phyloP scores from a whole-genome alignment of 2,888 invertebrate species.

The Microdon myrmicae region DNA sequence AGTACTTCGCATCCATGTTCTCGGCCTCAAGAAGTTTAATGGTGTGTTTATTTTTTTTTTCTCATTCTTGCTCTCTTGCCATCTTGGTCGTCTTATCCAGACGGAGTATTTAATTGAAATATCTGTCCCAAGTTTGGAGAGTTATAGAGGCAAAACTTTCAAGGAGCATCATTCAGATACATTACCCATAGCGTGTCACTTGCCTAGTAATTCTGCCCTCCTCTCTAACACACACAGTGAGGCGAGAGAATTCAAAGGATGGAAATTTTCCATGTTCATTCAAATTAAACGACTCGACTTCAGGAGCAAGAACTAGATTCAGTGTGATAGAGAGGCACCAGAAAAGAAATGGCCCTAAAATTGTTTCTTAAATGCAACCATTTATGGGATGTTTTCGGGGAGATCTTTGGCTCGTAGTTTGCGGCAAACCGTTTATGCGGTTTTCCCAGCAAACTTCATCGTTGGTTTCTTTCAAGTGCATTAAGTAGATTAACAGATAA shows the following conservation, averaged over 20 bases:
- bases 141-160: constrained; percentile 42
- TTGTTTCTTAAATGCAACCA: constrained; percentile 29
- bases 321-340: constrained; percentile 1
- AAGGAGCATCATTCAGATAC: constrained; percentile 48
- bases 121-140: constrained; percentile 46
- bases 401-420: constrained; percentile 3
- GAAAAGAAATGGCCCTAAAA: neutral
- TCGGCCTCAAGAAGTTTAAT: too few species aligned
- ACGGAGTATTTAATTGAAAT: constrained; percentile 51
- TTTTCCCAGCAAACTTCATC: constrained; percentile 24
- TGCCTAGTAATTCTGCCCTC: too few species aligned
- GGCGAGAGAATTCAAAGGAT: neutral
- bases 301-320: neutral
- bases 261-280: neutral
- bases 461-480: constrained; percentile 37
- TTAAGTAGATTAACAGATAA: constrained; percentile 36
- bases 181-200: constrained; percentile 36
- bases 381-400: constrained; percentile 14
- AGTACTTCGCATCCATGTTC: constrained; percentile 13
- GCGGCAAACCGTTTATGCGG: constrained; percentile 12
- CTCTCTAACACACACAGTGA: constrained; percentile 1
- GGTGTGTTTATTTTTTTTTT: too few species aligned
- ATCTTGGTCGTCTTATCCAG: too few species aligned
- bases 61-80: too few species aligned
- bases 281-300: neutral